Evolutionary conservation across 2,888 invertebrate genomes (phyloP), one percentile per base, ranked within the genome.

Genomic region (Portevinia maculata): DNA sequence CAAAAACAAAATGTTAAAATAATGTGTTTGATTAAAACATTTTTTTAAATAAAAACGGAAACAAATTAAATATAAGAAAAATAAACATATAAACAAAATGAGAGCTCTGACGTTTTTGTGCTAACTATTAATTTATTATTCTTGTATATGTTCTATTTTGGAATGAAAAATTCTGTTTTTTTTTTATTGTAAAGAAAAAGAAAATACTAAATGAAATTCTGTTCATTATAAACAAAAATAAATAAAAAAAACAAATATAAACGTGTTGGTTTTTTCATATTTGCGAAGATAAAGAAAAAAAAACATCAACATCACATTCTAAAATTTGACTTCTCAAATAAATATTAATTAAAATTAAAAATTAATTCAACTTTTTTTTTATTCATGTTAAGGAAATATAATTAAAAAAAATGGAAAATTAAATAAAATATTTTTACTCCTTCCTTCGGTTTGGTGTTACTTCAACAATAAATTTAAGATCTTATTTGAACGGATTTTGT

Each of bases 281-380:
- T 70, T 57, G 75, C 76, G 70, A 76, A 76, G 70, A 65, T 76
- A 76, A 71, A 81, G 65, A 83, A 59, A 83, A 78, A 69, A 73
- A 62, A 78, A 84, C 67, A 81, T 84, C 84, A 84, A 84, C 84
- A 83, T 84, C 84, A 84, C 84, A 84, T 84, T 81, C 62, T 74
- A 79, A 79, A 75, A 75, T 70, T 75, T 75, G 64, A 71, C 52
- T 64, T 69, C 50, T 69, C 30, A 81, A 75, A 74, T 21, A 64
- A 70, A 69, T 44, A 74, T 57, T 17, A 59, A 73, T 59, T 60
- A 67, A 62, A 81, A 73, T 52, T 15, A 52, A 74, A 60, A 65
- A 81, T 57, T 32, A 73, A 84, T 69, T 67, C 62, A 76, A 84
- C 60, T 65, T 57, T 64, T 78, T 60, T 62, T 37, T 60, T 48